These are phyloP conservation scores for Tachina lurida DNA, from an alignment of 2,888 invertebrate species.

Conservation along the genomic window DNA sequence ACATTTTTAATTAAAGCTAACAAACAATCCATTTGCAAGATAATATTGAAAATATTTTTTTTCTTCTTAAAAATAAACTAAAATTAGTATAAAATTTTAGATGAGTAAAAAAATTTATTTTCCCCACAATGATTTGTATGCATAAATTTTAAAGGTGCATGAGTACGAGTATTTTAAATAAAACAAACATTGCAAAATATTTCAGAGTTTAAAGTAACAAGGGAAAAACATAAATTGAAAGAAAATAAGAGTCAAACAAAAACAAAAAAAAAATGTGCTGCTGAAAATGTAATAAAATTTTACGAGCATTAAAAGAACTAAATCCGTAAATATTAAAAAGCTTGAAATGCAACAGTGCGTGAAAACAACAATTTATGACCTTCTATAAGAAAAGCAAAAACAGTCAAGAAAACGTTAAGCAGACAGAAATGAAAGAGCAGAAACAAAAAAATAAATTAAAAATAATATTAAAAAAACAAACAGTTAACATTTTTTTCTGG, in stretches of 20 bases:
- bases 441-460: not conserved
- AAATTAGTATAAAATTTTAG: no score
- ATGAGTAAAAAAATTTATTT: no score
- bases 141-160: not conserved
- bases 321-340: conserved; percentile 31
- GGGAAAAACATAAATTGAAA: conserved; percentile 10
- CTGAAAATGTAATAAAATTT: conserved; percentile 51
- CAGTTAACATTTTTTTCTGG: conserved; percentile 16
- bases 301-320: conserved; percentile 38
- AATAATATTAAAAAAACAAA: conserved; percentile 18
- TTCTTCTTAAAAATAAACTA: no score
- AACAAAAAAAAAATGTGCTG: conserved; percentile 24
- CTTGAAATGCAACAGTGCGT: conserved; percentile 60
- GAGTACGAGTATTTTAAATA: not conserved
- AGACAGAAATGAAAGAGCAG: conserved; percentile 15
- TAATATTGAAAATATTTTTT: no score
- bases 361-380: conserved; percentile 59
- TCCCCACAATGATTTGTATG: not conserved
- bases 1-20: no score
- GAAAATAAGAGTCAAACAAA: conserved; percentile 28
- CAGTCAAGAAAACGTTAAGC: conserved; percentile 23
- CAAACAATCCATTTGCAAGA: no score
- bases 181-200: conserved; percentile 3
- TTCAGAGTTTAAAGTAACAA: conserved; percentile 14
- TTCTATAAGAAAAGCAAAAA: conserved; percentile 36